phyloP scores from a whole-genome alignment of 2,888 invertebrate species.

The Tuberolachnus salignus region DNA sequence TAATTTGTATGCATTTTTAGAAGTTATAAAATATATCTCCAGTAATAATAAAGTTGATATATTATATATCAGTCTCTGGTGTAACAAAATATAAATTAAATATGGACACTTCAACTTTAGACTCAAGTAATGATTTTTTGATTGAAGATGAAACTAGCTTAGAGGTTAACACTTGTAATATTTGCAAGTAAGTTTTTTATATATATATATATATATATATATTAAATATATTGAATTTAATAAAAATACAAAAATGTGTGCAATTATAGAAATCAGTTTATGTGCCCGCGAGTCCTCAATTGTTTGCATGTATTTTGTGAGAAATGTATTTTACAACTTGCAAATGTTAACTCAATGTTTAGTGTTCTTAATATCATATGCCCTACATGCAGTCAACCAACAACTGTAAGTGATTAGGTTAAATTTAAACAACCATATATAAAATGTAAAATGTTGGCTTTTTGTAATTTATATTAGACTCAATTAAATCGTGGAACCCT shows the following conservation, averaged over 20 bases:
- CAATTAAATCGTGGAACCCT: slow-evolving; percentile 72
- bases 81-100: slow-evolving; percentile 1
- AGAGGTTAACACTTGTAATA: slow-evolving; percentile 39
- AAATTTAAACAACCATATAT: slow-evolving; percentile 12
- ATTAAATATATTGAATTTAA: slow-evolving; percentile 47
- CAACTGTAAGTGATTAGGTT: slow-evolving; percentile 68
- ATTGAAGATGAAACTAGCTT: slow-evolving; percentile 54
- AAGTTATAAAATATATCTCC: not conserved
- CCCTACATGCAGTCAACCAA: slow-evolving; percentile 84
- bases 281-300: slow-evolving; percentile 83
- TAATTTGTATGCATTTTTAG: slow-evolving; percentile 14
- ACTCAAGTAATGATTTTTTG: slow-evolving; percentile 51
- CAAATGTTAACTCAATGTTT: slow-evolving; percentile 72
- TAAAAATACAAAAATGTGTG: not conserved
- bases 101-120: slow-evolving; percentile 56
- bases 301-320: slow-evolving; percentile 97
- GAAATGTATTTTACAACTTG: slow-evolving; percentile 82
- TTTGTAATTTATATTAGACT: slow-evolving; percentile 25
- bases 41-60: slow-evolving; percentile 12
- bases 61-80: slow-evolving; percentile 5
- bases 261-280: slow-evolving; percentile 71
- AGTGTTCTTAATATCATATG: slow-evolving; percentile 70
- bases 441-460: slow-evolving; percentile 1
- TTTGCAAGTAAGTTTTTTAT: slow-evolving; percentile 59
- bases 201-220: not conserved